Evolutionary conservation across 2,797 vertebrate species (phyloP).

Genomic region (Helostoma temminkii): DNA sequence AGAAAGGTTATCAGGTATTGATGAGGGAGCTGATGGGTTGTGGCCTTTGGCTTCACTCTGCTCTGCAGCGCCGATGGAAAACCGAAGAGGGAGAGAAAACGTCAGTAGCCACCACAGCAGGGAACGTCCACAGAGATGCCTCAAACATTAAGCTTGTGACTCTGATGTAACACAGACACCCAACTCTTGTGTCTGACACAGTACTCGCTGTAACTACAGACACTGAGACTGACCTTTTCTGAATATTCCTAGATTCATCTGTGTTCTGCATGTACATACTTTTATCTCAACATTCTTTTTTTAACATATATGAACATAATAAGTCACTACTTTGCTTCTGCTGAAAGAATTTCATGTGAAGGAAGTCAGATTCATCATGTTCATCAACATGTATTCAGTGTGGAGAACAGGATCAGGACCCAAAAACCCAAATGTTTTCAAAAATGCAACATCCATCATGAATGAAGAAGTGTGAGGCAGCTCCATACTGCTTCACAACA

Average conservation of each 20-base stretch:
- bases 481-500: neutral
- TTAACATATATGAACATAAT: too few species aligned
- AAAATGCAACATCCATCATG: neutral
- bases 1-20: conserved; percentile 72
- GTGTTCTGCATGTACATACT: too few species aligned
- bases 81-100: neutral
- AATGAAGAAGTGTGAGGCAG: neutral
- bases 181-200: too few species aligned
- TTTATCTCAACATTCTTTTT: too few species aligned
- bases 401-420: neutral
- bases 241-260: neutral
- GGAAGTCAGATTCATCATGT: too few species aligned
- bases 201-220: too few species aligned
- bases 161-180: neutral
- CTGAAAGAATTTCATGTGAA: too few species aligned
- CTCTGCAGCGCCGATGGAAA: conserved; percentile 9
- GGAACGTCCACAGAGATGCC: neutral
- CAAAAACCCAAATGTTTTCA: neutral
- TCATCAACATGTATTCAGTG: neutral
- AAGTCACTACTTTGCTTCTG: too few species aligned
- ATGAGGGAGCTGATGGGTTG: conserved; percentile 61
- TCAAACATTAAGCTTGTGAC: neutral
- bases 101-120: neutral
- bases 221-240: too few species aligned
- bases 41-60: conserved; percentile 56